Conservation (phyloP, 2,888 invertebrate genomes). For the Yponomeuta cagnagella region DNA sequence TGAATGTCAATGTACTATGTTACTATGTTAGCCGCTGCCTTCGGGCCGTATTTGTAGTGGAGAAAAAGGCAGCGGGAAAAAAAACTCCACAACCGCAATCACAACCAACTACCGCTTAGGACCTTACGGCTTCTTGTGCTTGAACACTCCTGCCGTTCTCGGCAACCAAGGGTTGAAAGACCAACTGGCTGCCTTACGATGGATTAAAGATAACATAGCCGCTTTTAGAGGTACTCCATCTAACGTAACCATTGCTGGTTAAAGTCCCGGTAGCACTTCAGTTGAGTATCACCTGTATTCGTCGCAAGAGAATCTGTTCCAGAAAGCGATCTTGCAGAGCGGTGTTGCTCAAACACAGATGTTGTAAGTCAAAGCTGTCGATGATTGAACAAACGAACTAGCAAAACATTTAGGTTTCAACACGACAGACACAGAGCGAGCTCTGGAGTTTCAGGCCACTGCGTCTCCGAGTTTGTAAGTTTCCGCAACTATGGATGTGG, state of each 20-base stretch:
- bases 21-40: too few relatives aligned
- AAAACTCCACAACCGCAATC: too few relatives aligned
- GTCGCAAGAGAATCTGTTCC: conserved; percentile 39
- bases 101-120: conserved; percentile 64
- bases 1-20: too few relatives aligned
- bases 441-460: too few relatives aligned
- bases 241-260: conserved; percentile 58
- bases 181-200: conserved; percentile 51
- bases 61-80: too few relatives aligned
- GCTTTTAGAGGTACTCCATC: conserved; percentile 60
- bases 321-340: conserved; percentile 27
- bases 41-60: too few relatives aligned
- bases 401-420: too few relatives aligned
- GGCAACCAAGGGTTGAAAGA: conserved; percentile 67
- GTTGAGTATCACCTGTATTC: conserved; percentile 52
- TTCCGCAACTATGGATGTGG: too few relatives aligned
- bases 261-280: conserved; percentile 58
- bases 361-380: neutral
- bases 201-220: conserved; percentile 56
- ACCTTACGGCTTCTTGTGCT: conserved; percentile 60
- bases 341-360: conserved; percentile 44
- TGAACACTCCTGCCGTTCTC: conserved; percentile 48
- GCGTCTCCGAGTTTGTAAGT: too few relatives aligned
- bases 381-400: too few relatives aligned
- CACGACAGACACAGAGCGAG: too few relatives aligned